Percentiles rank a stretch among this genome's conserved stretches.
These are phyloP conservation scores for Argyrosomus regius DNA, from an alignment of 2,797 vertebrate genomes.

Conservation along the genomic window DNA sequence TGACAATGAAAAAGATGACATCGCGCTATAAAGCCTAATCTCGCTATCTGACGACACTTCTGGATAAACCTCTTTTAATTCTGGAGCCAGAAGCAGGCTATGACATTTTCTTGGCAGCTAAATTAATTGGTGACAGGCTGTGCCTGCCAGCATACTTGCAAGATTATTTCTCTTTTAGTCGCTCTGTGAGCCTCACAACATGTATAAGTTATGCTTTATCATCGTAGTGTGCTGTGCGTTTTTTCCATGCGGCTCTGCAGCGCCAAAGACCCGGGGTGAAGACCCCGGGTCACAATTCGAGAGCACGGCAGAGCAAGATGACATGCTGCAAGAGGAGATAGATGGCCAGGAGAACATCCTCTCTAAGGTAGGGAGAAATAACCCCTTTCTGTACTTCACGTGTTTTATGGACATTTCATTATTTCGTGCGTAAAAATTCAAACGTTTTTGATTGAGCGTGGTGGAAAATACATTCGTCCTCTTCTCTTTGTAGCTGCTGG, in stretches of 20 bases:
- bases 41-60: constrained; percentile 5
- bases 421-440: constrained; percentile 32
- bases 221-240: constrained; percentile 65
- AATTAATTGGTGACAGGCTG: constrained; percentile 48
- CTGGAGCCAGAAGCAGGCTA: constrained; percentile 34
- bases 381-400: background rate
- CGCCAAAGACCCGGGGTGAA: constrained; percentile 53
- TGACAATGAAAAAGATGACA: constrained; percentile 32
- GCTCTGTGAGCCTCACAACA: constrained; percentile 50
- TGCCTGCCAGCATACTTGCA: constrained; percentile 38
- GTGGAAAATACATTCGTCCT: constrained; percentile 79
- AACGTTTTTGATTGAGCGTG: constrained; percentile 54
- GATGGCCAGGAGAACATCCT: constrained; percentile 89
- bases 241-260: constrained; percentile 56
- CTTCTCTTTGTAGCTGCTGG: constrained; percentile 91
- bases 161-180: background rate
- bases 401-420: background rate
- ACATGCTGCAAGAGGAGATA: constrained; percentile 82
- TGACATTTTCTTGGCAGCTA: constrained; percentile 45
- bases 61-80: constrained; percentile 12
- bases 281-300: constrained; percentile 38
- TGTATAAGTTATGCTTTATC: constrained; percentile 59
- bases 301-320: constrained; percentile 55
- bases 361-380: constrained; percentile 86
- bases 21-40: constrained; percentile 16